These are phyloP conservation scores for Melanargia galathea DNA, from an alignment of 2,888 invertebrate species.

Conservation along the genomic window DNA sequence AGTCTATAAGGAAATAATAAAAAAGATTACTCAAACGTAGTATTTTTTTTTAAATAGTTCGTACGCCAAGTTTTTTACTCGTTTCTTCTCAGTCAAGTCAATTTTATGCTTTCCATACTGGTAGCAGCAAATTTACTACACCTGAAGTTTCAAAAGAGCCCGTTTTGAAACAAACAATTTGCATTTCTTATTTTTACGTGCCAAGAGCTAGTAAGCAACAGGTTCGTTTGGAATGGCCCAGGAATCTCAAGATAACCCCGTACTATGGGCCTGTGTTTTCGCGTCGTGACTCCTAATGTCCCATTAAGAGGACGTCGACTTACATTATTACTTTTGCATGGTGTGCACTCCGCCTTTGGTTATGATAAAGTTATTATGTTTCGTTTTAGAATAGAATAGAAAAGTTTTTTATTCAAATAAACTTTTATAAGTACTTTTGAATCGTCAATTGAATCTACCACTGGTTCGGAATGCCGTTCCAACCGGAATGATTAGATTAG, in stretches of 20 bases:
- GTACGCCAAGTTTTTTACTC: too few species aligned
- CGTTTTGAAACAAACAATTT: not conserved
- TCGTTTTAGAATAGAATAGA: too few species aligned
- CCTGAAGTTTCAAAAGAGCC: not conserved
- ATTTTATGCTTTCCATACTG: too few species aligned
- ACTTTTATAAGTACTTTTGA: too few species aligned
- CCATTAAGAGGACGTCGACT: constrained; percentile 28
- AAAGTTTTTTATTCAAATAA: too few species aligned
- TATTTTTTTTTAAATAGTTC: too few species aligned
- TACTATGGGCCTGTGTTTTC: constrained; percentile 20
- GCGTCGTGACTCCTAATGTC: constrained; percentile 24
- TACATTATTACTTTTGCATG: constrained; percentile 16
- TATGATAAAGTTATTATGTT: not conserved
- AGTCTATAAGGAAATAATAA: too few species aligned
- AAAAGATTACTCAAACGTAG: too few species aligned
- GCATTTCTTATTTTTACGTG: not conserved
- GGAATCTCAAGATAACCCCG: constrained; percentile 26
- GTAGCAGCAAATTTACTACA: not conserved
- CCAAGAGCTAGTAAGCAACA: constrained; percentile 26
- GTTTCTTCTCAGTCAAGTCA: too few species aligned
- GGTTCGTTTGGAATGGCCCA: constrained; percentile 29
- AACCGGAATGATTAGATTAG: too few species aligned
- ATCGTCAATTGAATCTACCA: too few species aligned
- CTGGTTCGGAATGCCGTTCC: too few species aligned
- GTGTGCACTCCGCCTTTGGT: not conserved